Base-by-base conservation (phyloP, 2,888 invertebrate species). In the Cephus pygmeus region DNA sequence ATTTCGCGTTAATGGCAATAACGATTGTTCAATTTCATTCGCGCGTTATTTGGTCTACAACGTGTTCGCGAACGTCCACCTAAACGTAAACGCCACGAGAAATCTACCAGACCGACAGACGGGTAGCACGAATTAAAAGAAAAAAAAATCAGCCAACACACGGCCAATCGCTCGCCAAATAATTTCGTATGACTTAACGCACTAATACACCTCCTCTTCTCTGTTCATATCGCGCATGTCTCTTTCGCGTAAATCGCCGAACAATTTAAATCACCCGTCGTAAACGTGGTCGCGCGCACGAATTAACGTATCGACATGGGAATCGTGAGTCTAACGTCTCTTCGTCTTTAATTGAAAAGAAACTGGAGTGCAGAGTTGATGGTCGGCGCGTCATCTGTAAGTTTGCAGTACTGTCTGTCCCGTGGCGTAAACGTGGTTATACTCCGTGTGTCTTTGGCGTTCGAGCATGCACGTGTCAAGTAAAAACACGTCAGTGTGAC, bases 1-100 rank as follows among this genome's bases (percentile, higher is more conserved):
- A 82, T 82, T 82, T 79, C 34, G 82, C 81, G 83, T 83, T 84
- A 81, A 84, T 84, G 85, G 82, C 82, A 88, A 83, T 85, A 87
- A 87, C 88, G 87, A 85, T 84, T 81, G 83, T 82, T 81, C 85
- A 83, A 87, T 87, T 89, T 88, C 85, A 87, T 87, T 89, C 84
- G 82, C 88, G 85, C 87, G 79, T 85, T 88, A 86, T 84, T 84
- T 88, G 87, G 85, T 86, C 87, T 88, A 86, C 85, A 83, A 56
- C 85, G 86, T 85, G 81, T 84, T 85, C 76, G 80, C 81, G 82
- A 82, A 81, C 84, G 85, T 83, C 84, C 80, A 81, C 83, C 81
- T 81, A 84, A 83, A 83, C 82, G 81, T 9, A 84, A 82, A 86
- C 82, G 76, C 83, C 31, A 68, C 40, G 33, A 35, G 73, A 56